Conservation (phyloP, 1,140 invertebrate species). For the Sinonovacula constricta region DNA sequence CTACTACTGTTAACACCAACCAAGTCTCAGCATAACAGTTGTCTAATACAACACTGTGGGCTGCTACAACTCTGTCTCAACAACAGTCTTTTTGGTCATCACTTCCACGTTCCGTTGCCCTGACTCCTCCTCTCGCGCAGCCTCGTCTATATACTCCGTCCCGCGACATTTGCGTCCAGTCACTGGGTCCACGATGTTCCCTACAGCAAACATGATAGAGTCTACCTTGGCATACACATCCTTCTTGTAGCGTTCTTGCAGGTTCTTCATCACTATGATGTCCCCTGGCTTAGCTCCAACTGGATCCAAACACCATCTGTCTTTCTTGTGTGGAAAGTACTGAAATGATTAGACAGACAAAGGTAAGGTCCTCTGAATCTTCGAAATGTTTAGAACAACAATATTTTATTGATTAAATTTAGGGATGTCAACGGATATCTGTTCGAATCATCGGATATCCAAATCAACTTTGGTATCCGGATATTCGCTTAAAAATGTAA, state of each 20-base stretch:
- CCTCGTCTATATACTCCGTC: slow-evolving; percentile 51
- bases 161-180: slow-evolving; percentile 54
- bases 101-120: not conserved
- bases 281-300: slow-evolving; percentile 20
- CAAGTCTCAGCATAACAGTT: not conserved
- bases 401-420: too few relatives aligned
- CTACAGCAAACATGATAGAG: slow-evolving; percentile 43
- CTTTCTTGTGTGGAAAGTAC: slow-evolving; percentile 37
- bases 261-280: slow-evolving; percentile 22
- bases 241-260: not conserved
- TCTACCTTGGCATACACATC: slow-evolving; percentile 34
- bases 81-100: not conserved
- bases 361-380: too few relatives aligned
- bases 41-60: too few relatives aligned
- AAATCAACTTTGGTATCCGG: too few relatives aligned
- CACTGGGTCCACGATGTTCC: slow-evolving; percentile 49
- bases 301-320: slow-evolving; percentile 18
- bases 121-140: slow-evolving; percentile 35
- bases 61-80: slow-evolving; percentile 9
- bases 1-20: not conserved
- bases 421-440: too few relatives aligned
- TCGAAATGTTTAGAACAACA: too few relatives aligned
- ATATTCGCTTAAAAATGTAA: too few relatives aligned
- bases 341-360: too few relatives aligned
- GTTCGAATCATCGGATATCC: too few relatives aligned